Evolutionary conservation across 2,113 vertebrate genomes (phyloP), one percentile per base, ranked within the genome.

Genomic region (Rana temporaria): DNA sequence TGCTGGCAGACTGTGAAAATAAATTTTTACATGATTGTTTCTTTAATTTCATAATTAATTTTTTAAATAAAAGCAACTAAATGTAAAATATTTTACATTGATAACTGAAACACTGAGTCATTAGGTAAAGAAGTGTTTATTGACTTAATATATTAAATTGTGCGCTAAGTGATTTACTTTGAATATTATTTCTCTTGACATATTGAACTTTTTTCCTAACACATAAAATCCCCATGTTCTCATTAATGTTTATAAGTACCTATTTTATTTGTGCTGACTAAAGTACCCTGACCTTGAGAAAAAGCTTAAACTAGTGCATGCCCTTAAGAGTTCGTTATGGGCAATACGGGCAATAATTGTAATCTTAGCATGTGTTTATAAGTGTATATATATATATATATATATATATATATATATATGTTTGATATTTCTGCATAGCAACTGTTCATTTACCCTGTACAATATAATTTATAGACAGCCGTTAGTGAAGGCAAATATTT

Each of bases 401-500:
- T n/a, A n/a, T n/a, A n/a, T n/a, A n/a, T n/a, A n/a, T n/a, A n/a
- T n/a, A n/a, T n/a, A n/a, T 42, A 63, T 0, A 11, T 68, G 0
- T 0, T 38, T 76, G 5, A 12, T 17, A 59, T 38, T 66, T n/a
- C 2, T 20, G 48, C 15, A 68, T 84, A 81, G 4, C 52, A 64
- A 83, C 66, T 84, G 12, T 77, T 42, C 78, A 34, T 38, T 7
- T 65, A 82, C 56, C 19, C 75, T 0, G 17, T 6, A 64, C 30
- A 80, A 7, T 2, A 0, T 67, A 73, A 79, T 22, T 52, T 73
- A 57, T 0, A 19, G 70, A 69, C 53, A n/a, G 80, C 6, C 4
- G 19, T 56, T 77, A 86, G 77, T 34, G 19, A 82, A 59, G 62
- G 7, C n/a, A 86, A 82, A 42, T 72, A 79, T 87, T 64, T 64